phyloP scores from a whole-genome alignment of 1,140 invertebrate genomes.

The Sinonovacula constricta region DNA sequence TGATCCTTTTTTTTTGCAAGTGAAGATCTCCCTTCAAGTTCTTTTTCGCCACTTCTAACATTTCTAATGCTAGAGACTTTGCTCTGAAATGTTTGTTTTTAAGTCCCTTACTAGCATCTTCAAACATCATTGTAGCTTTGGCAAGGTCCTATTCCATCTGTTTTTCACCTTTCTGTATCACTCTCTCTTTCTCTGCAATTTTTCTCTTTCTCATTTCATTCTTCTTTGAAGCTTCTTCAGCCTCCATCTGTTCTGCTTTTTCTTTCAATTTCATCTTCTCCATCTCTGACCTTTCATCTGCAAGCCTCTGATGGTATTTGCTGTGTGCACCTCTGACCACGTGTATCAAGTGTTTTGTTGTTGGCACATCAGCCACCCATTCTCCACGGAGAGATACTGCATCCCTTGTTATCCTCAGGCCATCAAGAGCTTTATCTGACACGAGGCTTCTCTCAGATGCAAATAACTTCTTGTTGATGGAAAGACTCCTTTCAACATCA shows the following conservation, averaged over 20 bases:
- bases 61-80: neutral
- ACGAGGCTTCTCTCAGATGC: slow-evolving; percentile 47
- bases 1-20: too few species aligned
- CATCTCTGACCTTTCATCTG: too few species aligned
- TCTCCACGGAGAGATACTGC: neutral
- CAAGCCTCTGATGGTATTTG: too few species aligned
- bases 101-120: slow-evolving; percentile 9
- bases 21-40: too few species aligned
- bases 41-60: too few species aligned
- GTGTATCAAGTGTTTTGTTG: slow-evolving; percentile 22
- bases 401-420: slow-evolving; percentile 46
- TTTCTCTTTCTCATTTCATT: slow-evolving; percentile 2
- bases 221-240: neutral
- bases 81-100: slow-evolving; percentile 5
- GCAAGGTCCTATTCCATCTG: neutral
- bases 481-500: slow-evolving; percentile 57
- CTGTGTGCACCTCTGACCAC: too few species aligned
- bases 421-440: slow-evolving; percentile 48
- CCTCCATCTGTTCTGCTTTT: neutral
- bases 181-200: slow-evolving; percentile 12
- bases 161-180: neutral
- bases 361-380: neutral
- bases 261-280: too few species aligned
- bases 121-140: too few species aligned
- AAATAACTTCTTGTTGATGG: slow-evolving; percentile 48